Base-by-base conservation (phyloP, 2,113 vertebrate species). In the Melanerpes aurifrons region DNA sequence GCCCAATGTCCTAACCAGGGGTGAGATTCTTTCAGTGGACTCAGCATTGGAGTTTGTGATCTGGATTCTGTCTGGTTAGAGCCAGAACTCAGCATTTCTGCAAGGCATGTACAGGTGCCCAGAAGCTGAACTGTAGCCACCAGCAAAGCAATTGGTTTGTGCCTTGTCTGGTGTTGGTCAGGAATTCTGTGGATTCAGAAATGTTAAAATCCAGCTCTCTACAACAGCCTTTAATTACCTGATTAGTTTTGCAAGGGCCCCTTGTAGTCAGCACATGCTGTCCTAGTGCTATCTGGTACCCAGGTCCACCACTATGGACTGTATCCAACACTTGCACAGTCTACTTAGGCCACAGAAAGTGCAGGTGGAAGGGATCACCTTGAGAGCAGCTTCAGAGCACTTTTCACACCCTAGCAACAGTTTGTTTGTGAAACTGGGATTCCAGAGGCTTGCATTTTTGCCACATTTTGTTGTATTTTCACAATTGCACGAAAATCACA, bases 281-380 rank as follows among this genome's bases (percentile, higher is more conserved):
- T 6, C 76, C 40, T 31, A 16, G 56, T 68, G 22, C 5, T 3
- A 13, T 48, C 54, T 40, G n/a, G 9, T 28, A 59, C 54, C 68
- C 9, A 62, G 40, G n/a, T 5, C 37, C 8, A 1, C 14, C 28
- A 5, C 18, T 1, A 1, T 1, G 8, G 48, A 32, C 18, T 2
- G 3, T 2, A 11, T 3, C 19, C 77, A 37, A 35, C 22, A 8
- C 10, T 5, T 4, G 12, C 40, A 18, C 6, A 13, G 37, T 7
- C 87, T 35, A 37, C 45, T 3, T 4, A 22, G 29, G 6, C 4
- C 31, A 22, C 29, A 45, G 78, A 17, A 68, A 2, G 47, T 40
- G 58, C 63, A 37, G 13, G 4, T 3, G 22, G 64, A 80, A 86
- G 45, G 50, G 15, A 25, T 17, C 40, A 2, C 61, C 40, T 4